Evolutionary conservation across 2,888 invertebrate species (phyloP), one percentile per base, ranked within the genome.

Genomic region (Pristionchus arcanus): DNA sequence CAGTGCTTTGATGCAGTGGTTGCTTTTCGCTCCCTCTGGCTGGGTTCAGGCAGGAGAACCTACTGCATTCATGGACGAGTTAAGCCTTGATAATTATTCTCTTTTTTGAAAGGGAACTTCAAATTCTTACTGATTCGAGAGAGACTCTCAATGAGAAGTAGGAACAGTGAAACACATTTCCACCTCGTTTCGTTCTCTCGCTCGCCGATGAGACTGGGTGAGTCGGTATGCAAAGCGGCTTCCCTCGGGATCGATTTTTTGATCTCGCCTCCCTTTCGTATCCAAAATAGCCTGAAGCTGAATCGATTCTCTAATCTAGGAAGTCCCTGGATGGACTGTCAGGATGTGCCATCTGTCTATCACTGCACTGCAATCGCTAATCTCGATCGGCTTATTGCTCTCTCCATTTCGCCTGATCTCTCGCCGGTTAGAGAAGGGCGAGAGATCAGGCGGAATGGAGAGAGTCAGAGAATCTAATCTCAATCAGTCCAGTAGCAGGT

Each of bases 271-370:
- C n/a, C n/a, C n/a, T n/a, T n/a, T n/a, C n/a, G n/a, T n/a, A n/a
- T n/a, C n/a, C n/a, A n/a, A 59, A 59, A 59, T 59, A 0, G 0
- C 59, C 59, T 15, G 21, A 49, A 49, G 9, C 42, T 49, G 42
- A 49, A 0, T 49, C 42, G 42, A 42, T 9, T 49, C 11, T 49
- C 42, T 13, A 7, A 49, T 7, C 66, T 11, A 2, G 66, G 66
- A 66, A 66, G 28, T 66, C 13, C 66, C 66, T 28, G n/a, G 15
- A 25, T 66, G 13, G 59, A 66, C 66, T 66, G 66, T 66, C 66
- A 66, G 66, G 66, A 66, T 66, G 28, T 66, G 25, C 25, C 74
- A 74, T 74, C 74, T 74, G 74, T 31, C 74, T 74, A 74, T 74
- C 74, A 74, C 34, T 34, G 42, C 9, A 42, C 42, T 21, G 59